Base-by-base conservation (phyloP, 2,797 vertebrate species). In the Enteromius treurensis region DNA sequence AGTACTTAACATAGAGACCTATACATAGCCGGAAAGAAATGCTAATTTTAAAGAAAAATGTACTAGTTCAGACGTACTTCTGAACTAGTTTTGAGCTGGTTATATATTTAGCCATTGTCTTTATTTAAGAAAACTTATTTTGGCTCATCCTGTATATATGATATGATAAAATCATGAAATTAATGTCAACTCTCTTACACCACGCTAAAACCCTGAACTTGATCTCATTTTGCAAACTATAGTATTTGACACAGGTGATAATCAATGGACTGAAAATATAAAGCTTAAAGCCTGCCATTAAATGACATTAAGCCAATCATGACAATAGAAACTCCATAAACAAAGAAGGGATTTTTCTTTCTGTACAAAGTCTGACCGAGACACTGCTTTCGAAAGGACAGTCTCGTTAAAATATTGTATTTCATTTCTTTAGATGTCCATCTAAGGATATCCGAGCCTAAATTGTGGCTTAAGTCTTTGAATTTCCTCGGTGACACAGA, bases 371-470 rank as follows among this genome's bases (percentile, higher is more conserved):
- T 88, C 84, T 86, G 85, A 79, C 3, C 87, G 82, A 86, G 79
- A 79, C 85, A 83, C 87, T 91, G 87, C 88, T 89, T 88, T 78
- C 81, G 85, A 90, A 60, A 87, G 90, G 82, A 88, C 85, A 87
- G 86, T 81, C 87, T 74, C 84, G 83, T 88, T 91, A 86, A 91
- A 88, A 74, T 93, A 94, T 91, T 81, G 91, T 90, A 89, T 83
- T 86, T 67, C 78, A 86, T 82, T 81, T 90, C 76, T 82, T 84
- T 88, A 86, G 83, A 87, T 85, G 74, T 91, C 90, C 51, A 74
- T 73, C 86, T 83, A 84, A 90, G 88, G 77, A 89, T 92, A 92
- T 93, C 94, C 91, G 91, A 93, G 90, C 85, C 91, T 88, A 89
- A 93, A 92, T 91, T 88, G 89, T 14, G 80, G 89, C 91, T 91